Conservation (phyloP, 2,888 invertebrate species). For the Microdon myrmicae region DNA sequence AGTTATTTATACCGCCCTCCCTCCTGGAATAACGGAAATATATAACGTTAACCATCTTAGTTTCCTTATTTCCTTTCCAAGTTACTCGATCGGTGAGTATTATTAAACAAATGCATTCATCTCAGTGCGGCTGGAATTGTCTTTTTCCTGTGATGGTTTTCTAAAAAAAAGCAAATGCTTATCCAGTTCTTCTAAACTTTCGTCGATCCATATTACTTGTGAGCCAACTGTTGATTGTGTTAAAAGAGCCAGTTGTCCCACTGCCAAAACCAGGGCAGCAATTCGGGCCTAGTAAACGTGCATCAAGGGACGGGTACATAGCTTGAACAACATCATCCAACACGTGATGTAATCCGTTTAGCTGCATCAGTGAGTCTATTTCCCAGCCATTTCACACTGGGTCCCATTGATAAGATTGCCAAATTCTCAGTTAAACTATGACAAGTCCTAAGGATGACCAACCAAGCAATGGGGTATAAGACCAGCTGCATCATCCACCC, state of each 20-base stretch:
- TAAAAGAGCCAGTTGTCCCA: constrained; percentile 75
- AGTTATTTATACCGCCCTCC: too few relatives aligned
- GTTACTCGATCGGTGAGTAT: too few relatives aligned
- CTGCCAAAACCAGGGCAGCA: constrained; percentile 73
- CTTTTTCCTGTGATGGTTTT: constrained; percentile 52
- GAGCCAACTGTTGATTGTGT: constrained; percentile 71
- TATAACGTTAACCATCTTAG: too few relatives aligned
- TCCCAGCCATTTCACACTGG: constrained; percentile 54
- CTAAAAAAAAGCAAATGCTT: constrained; percentile 68
- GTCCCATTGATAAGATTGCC: constrained; percentile 74
- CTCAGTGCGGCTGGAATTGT: constrained; percentile 40
- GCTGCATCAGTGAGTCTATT: constrained; percentile 63
- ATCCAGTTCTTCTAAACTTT: constrained; percentile 74
- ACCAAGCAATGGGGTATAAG: constrained; percentile 78
- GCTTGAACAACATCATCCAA: constrained; percentile 75
- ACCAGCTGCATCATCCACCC: constrained; percentile 79
- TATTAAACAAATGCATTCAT: constrained; percentile 39
- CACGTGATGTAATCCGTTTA: constrained; percentile 74
- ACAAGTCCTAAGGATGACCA: constrained; percentile 76
- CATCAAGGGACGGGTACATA: constrained; percentile 78
- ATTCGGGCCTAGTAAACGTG: constrained; percentile 75
- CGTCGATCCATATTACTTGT: constrained; percentile 71
- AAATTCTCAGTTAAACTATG: constrained; percentile 76
- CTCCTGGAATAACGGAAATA: too few relatives aligned
- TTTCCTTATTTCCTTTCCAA: too few relatives aligned